Evolutionary conservation across 2,888 invertebrate genomes (phyloP).

Genomic region (Hyalella azteca): DNA sequence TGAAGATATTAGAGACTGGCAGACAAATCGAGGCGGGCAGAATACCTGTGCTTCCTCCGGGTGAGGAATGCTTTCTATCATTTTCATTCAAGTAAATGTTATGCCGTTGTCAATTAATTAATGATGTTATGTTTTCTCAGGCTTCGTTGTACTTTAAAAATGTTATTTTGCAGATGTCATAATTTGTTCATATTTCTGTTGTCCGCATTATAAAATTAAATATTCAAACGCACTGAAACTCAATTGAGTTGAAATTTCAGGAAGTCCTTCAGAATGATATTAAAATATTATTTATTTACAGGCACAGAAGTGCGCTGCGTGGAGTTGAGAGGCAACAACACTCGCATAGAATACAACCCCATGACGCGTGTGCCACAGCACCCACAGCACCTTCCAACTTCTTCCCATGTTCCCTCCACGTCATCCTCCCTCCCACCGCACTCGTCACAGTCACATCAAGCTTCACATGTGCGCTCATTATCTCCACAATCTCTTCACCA

Average conservation of each 20-base stretch:
- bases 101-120: too few relatives aligned
- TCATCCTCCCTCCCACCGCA: conserved; percentile 24
- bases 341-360: conserved; percentile 20
- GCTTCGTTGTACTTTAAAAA: too few relatives aligned
- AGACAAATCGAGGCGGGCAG: conserved; percentile 87
- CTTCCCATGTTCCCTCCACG: not conserved
- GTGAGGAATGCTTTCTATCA: not conserved
- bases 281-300: too few relatives aligned
- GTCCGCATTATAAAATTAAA: too few relatives aligned
- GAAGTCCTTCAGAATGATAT: too few relatives aligned
- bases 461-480: not conserved
- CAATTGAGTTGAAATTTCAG: too few relatives aligned
- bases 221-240: too few relatives aligned
- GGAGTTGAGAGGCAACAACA: conserved; percentile 42
- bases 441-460: not conserved
- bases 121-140: too few relatives aligned
- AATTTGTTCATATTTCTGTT: not conserved
- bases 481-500: conserved; percentile 17
- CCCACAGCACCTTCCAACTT: not conserved
- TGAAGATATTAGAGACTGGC: conserved; percentile 87
- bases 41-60: conserved; percentile 57
- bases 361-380: conserved; percentile 12
- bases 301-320: conserved; percentile 53
- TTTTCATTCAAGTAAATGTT: too few relatives aligned
- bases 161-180: too few relatives aligned